Evolutionary conservation across 1,140 invertebrate genomes (phyloP).

Genomic region (Euura lappo): DNA sequence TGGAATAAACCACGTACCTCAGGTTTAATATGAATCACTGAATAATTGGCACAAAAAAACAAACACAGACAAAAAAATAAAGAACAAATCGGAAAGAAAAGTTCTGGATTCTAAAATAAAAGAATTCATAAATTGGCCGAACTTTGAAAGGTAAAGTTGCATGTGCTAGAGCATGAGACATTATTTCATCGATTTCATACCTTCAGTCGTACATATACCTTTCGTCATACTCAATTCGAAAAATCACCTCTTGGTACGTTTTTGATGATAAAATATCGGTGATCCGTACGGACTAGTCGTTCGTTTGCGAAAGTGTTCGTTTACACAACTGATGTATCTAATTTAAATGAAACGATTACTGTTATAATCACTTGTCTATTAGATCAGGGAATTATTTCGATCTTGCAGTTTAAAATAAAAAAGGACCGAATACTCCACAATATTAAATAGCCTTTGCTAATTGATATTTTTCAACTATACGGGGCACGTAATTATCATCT

Average conservation of each 20-base stretch:
- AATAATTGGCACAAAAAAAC: no score
- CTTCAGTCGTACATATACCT: background rate
- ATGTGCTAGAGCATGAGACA: background rate
- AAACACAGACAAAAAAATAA: no score
- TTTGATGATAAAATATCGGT: no score
- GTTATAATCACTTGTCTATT: background rate
- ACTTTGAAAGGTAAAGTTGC: constrained; percentile 1
- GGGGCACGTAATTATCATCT: background rate
- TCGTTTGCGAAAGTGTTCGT: no score
- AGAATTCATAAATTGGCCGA: background rate
- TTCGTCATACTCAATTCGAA: no score
- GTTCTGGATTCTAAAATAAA: background rate
- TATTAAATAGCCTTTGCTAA: background rate
- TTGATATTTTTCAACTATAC: background rate
- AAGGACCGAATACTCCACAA: no score
- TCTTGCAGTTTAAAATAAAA: background rate
- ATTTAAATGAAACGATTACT: no score
- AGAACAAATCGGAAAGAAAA: background rate
- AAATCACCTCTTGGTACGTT: no score
- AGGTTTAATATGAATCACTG: background rate
- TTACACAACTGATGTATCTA: no score
- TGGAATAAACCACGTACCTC: background rate
- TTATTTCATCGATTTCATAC: background rate
- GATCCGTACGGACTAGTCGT: no score
- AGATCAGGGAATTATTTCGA: background rate